Percentiles rank a stretch among this genome's conserved stretches.
phyloP scores from a whole-genome alignment of 2,888 invertebrate species.

The Merodon equestris region DNA sequence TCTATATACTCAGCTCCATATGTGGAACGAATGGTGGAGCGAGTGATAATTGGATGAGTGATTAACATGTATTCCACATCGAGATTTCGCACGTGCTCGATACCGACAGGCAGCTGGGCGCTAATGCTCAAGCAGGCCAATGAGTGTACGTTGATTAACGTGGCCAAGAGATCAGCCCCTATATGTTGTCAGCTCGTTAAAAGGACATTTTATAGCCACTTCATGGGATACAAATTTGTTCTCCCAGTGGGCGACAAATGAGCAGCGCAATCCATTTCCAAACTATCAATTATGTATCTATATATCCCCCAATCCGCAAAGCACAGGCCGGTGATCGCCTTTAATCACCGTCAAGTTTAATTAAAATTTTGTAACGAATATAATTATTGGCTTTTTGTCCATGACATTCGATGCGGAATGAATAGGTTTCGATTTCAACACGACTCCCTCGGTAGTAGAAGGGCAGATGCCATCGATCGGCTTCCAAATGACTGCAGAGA shows the following conservation, averaged over 20 bases:
- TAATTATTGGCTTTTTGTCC: conserved; percentile 44
- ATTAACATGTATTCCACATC: conserved; percentile 45
- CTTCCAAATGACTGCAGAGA: conserved; percentile 47
- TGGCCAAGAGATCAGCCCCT: too few relatives aligned
- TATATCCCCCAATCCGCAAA: neutral
- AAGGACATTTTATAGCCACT: too few relatives aligned
- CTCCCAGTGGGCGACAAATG: too few relatives aligned
- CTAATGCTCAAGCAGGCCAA: neutral
- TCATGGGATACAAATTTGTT: neutral
- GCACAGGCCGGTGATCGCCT: neutral
- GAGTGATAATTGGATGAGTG: conserved; percentile 55
- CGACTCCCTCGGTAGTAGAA: neutral
- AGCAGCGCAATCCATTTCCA: too few relatives aligned
- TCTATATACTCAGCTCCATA: too few relatives aligned
- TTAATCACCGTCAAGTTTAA: conserved; percentile 53
- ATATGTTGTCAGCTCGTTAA: too few relatives aligned
- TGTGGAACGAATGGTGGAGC: neutral
- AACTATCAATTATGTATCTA: too few relatives aligned
- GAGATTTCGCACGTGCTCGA: too few relatives aligned
- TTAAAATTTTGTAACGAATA: conserved; percentile 53
- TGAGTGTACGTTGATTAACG: too few relatives aligned
- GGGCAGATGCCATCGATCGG: conserved; percentile 42
- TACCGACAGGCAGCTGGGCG: too few relatives aligned
- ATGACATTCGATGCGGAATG: conserved; percentile 8
- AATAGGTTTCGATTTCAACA: conserved; percentile 21